phyloP scores from a whole-genome alignment of 2,797 vertebrate species.

The Linurgus olivaceus region DNA sequence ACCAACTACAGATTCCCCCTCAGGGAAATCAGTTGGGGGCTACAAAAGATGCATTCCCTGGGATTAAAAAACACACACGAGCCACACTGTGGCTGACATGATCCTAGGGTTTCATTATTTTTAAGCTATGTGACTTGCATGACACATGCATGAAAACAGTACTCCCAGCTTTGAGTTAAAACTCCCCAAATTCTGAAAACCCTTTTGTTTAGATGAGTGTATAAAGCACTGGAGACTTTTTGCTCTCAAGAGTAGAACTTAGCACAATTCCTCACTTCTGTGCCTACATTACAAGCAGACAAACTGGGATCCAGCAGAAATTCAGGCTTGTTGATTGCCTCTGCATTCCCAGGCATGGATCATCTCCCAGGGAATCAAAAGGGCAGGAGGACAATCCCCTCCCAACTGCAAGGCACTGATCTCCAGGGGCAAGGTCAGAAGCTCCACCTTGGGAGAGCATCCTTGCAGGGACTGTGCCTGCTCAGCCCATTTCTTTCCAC shows the following conservation, averaged over 20 bases:
- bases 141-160: background rate
- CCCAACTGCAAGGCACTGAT: background rate
- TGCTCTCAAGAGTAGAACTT: background rate
- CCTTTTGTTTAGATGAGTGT: background rate
- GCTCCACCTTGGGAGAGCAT: background rate
- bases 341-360: rapidly evolving
- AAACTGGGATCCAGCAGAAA: background rate
- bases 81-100: background rate
- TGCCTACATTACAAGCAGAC: rapidly evolving
- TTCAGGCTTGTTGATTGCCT: background rate
- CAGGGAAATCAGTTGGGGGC: background rate
- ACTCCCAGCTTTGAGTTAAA: background rate
- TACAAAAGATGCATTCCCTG: background rate
- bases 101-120: background rate
- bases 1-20: background rate
- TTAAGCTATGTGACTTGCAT: background rate
- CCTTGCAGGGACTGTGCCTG: background rate
- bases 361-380: background rate
- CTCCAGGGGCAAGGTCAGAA: background rate
- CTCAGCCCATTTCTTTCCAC: background rate
- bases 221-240: background rate
- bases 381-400: background rate
- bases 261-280: background rate
- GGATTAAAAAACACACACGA: background rate
- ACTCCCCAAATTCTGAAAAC: background rate